Evolutionary conservation across 2,888 invertebrate genomes (phyloP), one percentile per base, ranked within the genome.

Genomic region (Abrostola triplasia): DNA sequence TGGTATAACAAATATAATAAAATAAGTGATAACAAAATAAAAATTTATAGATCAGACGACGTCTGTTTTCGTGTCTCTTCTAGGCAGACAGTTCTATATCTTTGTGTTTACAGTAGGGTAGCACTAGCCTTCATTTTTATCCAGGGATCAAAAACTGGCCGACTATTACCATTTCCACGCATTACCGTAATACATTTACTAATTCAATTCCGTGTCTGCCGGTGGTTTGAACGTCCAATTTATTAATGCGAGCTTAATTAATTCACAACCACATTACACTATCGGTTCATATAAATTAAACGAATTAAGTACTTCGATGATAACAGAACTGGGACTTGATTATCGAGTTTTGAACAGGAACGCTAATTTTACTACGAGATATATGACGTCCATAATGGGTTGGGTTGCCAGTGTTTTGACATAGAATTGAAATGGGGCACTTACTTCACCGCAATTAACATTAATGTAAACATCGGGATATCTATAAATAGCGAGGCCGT

Each of bases 81-180:
- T 41, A 80, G 74, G 56, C 57, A 49, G 53, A 59, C 60, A 51
- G 8, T 49, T 49, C 48, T 68, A 72, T 42, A 64, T 70, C 77
- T 35, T 36, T 13, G 59, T 58, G 47, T 10, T 59, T 79, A 83
- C 82, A 83, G 85, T 75, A 81, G 85, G 90, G 88, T 77, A 87
- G 85, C 85, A 64, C 79, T 76, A 80, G 76, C 82, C 82, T 86
- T 84, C 84, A 83, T 86, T 88, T 88, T 86, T 88, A 89, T 85
- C 84, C 81, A 73, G 74, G 86, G 88, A 91, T 90, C 90, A 90
- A 88, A 90, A 91, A 87, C 82, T 82, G 73, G 70, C 82, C 79
- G 80, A 79, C 83, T 86, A 88, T 88, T 88, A 88, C 85, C 87
- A 82, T 90, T 88, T 85, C 83, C 84, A 87, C 79, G 84, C 79